These are phyloP conservation scores for Apotomis betuletana DNA, from an alignment of 2,888 invertebrate species.

Conservation along the genomic window DNA sequence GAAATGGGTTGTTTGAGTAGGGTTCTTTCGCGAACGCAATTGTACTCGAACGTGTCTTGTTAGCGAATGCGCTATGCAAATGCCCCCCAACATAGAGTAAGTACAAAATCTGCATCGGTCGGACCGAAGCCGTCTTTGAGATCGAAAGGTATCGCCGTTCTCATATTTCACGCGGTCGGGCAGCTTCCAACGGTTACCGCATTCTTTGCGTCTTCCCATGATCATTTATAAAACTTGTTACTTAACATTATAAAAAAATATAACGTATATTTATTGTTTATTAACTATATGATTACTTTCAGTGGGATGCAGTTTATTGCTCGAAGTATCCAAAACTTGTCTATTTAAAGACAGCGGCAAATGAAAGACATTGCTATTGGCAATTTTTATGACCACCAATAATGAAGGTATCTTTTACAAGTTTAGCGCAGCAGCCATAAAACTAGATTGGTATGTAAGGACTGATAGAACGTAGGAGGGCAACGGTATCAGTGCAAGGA, in stretches of 20 bases:
- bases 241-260: neutral
- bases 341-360: neutral
- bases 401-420: conserved; percentile 34
- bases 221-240: conserved; percentile 1
- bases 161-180: conserved; percentile 28
- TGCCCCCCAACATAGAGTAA: conserved; percentile 45
- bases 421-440: conserved; percentile 21
- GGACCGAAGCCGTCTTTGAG: conserved; percentile 23
- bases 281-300: no score
- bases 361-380: conserved; percentile 15
- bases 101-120: conserved; percentile 37
- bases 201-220: conserved; percentile 10
- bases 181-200: conserved; percentile 28
- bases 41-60: conserved; percentile 82
- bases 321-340: neutral
- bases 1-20: conserved; percentile 83
- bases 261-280: neutral
- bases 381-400: conserved; percentile 17
- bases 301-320: neutral
- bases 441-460: conserved; percentile 32
- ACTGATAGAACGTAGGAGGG: conserved; percentile 28
- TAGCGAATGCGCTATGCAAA: conserved; percentile 81
- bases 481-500: conserved; percentile 33
- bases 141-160: conserved; percentile 22
- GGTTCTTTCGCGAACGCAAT: conserved; percentile 83